Conservation (phyloP, 2,113 vertebrate genomes). For the Oncorhynchus nerka region DNA sequence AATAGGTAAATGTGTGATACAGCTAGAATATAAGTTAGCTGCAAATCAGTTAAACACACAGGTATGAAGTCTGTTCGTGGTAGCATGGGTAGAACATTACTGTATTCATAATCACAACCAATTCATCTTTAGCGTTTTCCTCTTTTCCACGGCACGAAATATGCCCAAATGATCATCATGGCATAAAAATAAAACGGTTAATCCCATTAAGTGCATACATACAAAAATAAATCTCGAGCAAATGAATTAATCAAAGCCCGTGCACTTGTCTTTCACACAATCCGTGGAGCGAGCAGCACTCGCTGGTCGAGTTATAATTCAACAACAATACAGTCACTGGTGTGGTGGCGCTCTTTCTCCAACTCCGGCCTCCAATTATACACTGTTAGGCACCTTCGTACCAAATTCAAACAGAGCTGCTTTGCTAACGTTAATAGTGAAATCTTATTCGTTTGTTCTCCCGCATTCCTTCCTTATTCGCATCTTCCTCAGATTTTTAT, state of each 20-base stretch:
- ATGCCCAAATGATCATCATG: constrained; percentile 43
- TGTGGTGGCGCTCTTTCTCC: constrained; percentile 38
- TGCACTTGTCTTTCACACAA: constrained; percentile 30
- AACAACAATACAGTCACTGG: constrained; percentile 43
- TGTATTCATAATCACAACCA: constrained; percentile 19
- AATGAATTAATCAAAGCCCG: constrained; percentile 11
- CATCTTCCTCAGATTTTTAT: background rate
- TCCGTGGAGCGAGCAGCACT: background rate
- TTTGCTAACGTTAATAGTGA: background rate
- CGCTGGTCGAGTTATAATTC: background rate
- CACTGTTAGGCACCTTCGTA: constrained; percentile 18
- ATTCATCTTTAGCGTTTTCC: constrained; percentile 49
- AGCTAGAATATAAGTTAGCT: background rate
- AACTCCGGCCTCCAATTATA: constrained; percentile 2
- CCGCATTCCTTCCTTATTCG: background rate
- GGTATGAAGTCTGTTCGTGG: constrained; percentile 26
- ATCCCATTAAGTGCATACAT: background rate
- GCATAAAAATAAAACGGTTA: constrained; percentile 22
- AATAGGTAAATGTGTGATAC: constrained; percentile 3
- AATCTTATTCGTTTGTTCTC: background rate
- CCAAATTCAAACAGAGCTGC: constrained; percentile 40
- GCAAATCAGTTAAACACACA: constrained; percentile 37
- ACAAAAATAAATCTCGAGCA: constrained; percentile 14
- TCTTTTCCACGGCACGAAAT: constrained; percentile 55
- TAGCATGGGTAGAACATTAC: constrained; percentile 11